These are phyloP conservation scores for Lasioglossum vierecki DNA, from an alignment of 2,888 invertebrate genomes.

Conservation along the genomic window DNA sequence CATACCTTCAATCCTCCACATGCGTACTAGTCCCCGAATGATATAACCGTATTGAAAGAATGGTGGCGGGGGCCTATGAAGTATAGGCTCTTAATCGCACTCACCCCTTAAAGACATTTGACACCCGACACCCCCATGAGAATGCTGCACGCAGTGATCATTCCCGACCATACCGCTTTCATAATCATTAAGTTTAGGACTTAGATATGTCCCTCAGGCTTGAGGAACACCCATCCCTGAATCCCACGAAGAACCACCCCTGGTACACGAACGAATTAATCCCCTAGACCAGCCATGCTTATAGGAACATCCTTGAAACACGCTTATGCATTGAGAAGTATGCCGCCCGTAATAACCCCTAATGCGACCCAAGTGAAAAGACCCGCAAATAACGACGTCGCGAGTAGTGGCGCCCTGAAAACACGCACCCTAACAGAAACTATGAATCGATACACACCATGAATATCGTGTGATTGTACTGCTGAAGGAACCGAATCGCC, in stretches of 20 bases:
- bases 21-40: slow-evolving; percentile 55
- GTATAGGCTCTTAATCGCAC: slow-evolving; percentile 68
- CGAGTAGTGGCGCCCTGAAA: not conserved
- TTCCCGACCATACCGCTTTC: slow-evolving; percentile 42
- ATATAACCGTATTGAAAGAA: slow-evolving; percentile 46
- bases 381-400: slow-evolving; percentile 14
- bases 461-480: not conserved
- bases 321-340: slow-evolving; percentile 38
- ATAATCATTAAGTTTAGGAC: slow-evolving; percentile 2
- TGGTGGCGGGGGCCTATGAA: slow-evolving; percentile 71
- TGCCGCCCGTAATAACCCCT: not conserved
- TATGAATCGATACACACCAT: not conserved
- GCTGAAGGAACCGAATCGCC: not conserved
- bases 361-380: not conserved
- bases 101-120: slow-evolving; percentile 45
- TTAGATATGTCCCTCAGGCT: not conserved
- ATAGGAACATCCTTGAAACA: slow-evolving; percentile 21
- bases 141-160: slow-evolving; percentile 57
- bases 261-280: slow-evolving; percentile 37
- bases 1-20: slow-evolving; percentile 51
- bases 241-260: slow-evolving; percentile 1
- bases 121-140: slow-evolving; percentile 48
- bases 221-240: not conserved
- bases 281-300: slow-evolving; percentile 37
- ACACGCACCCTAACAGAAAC: slow-evolving; percentile 28